Conservation (phyloP, 2,888 invertebrate genomes). For the Nephrotoma appendiculata region DNA sequence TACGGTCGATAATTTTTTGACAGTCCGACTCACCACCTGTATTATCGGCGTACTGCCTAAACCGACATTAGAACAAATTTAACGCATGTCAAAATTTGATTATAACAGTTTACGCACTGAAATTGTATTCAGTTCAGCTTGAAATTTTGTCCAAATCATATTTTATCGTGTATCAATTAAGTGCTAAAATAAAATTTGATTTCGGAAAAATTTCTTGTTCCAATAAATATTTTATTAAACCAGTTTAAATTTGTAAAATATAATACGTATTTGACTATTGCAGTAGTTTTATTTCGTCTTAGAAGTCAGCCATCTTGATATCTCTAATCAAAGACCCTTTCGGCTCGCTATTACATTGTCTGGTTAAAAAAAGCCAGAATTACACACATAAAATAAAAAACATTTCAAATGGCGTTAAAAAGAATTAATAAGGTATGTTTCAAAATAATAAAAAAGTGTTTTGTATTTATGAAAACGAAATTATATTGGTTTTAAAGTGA, state of each 20-base stretch:
- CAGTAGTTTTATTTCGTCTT: conserved; percentile 56
- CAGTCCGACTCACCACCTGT: not conserved
- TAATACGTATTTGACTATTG: conserved; percentile 39
- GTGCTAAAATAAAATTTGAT: not conserved
- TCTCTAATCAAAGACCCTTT: conserved; percentile 70
- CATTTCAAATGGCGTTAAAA: conserved; percentile 82
- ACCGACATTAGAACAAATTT: not conserved
- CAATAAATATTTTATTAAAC: not conserved
- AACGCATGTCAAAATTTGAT: conserved; percentile 1
- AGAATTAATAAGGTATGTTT: conserved; percentile 89
- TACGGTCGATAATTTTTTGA: conserved; percentile 1
- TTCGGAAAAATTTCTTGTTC: not conserved
- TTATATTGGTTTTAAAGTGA: not conserved
- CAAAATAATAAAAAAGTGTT: conserved; percentile 18
- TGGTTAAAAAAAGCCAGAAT: conserved; percentile 47
- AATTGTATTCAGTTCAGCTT: not conserved
- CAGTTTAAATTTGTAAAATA: not conserved
- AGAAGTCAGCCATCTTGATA: conserved; percentile 76
- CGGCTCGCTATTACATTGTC: conserved; percentile 66
- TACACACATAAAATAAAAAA: conserved; percentile 46
- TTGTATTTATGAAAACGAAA: not conserved
- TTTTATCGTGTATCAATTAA: not conserved
- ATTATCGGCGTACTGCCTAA: not conserved
- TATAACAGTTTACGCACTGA: not conserved
- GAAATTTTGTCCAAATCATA: not conserved